Evolutionary conservation across 2,888 invertebrate genomes (phyloP), one percentile per base, ranked within the genome.

Genomic region (Euzophera pinguis): DNA sequence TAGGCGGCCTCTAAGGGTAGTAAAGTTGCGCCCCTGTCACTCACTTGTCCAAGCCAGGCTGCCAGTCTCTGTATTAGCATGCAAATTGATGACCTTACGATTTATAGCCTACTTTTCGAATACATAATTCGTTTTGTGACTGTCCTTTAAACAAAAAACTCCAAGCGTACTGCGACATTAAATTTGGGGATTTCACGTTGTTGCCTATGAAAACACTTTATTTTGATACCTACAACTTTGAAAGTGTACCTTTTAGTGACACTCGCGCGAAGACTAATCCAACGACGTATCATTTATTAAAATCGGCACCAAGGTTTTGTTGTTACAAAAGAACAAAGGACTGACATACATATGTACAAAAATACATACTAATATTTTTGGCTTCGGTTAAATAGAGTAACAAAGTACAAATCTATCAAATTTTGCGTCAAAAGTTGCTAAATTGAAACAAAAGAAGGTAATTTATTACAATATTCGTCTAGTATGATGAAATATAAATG

Each of bases 21-120:
- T 69, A 69, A 71, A 75, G 71, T 73, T 71, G 61, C 57, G 72
- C 66, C 78, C 81, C 65, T 79, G 84, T 82, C 86, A 84, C 71
- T 86, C 85, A 84, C 78, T 81, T 82, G 84, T 84, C 85, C 54
- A 29, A 47, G 56, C 57, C 78, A 75, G 67, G 62, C 62, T 58
- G 63, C 63, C 60, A 41, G 61, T 52, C 56, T 60, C 72, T 67
- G 66, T 74, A 82, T 84, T 84, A 82, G 78, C 78, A 84, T 84
- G 75, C 78, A 84, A 84, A 86, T 86, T 86, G 84, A 85, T 81
- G 75, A 72, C 58, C 59, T 62, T 53, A 69, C 69, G 67, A 80
- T 80, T 78, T 78, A 75, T 72, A 62, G 66, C 60, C 59, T 54
- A 63, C 62, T 60, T 68, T 64, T 56, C 58, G 54, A 55, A 53